A percentile compares a stretch with the other conserved stretches of the same genome.
Conservation (phyloP, 2,113 vertebrate species). For the Empidonax traillii region DNA sequence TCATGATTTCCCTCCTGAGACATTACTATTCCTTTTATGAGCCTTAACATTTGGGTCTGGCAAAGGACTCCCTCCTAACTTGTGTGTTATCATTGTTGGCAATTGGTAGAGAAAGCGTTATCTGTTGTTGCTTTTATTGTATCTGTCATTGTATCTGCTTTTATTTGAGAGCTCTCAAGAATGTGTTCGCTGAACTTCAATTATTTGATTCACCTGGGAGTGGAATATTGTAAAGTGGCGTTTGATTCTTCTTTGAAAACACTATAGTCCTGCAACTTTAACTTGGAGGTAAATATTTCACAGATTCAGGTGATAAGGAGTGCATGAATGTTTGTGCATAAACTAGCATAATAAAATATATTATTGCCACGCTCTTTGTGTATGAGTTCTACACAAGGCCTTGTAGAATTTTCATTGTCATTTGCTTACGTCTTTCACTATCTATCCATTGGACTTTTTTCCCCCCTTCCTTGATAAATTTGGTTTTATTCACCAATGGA, state of each 20-base stretch:
- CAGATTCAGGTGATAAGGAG: background rate
- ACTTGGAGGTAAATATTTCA: background rate
- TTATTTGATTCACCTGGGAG: background rate
- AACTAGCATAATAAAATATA: background rate
- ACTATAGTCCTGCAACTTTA: background rate
- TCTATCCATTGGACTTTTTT: background rate
- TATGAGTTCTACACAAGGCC: background rate
- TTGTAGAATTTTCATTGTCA: background rate
- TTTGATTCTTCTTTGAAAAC: background rate
- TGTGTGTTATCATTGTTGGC: background rate
- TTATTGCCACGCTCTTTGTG: background rate
- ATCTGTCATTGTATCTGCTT: background rate
- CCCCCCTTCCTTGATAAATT: background rate
- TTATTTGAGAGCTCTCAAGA: background rate
- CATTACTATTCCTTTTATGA: background rate
- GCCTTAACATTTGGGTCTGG: background rate
- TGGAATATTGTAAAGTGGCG: background rate
- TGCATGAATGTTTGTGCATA: background rate
- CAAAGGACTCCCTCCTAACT: background rate
- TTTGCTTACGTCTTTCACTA: background rate
- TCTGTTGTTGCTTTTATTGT: background rate
- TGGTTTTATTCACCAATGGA: background rate
- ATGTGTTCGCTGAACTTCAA: background rate
- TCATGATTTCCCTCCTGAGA: background rate
- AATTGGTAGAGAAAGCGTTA: background rate